Percentiles rank a stretch among this genome's conserved stretches.
Evolutionary conservation across 2,113 vertebrate species (phyloP).

Genomic region (Macaca fascicularis): DNA sequence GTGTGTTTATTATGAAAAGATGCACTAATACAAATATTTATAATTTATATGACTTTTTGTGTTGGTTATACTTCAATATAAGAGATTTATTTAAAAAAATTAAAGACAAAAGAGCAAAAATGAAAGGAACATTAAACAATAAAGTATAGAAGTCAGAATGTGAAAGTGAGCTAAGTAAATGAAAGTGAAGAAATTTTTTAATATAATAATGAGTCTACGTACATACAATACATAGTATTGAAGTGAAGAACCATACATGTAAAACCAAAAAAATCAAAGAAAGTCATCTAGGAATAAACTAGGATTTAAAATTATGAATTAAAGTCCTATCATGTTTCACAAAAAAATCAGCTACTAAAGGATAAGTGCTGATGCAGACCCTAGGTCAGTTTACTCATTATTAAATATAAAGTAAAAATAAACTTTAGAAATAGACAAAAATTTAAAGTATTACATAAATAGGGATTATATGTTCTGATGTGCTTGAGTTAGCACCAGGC

Average conservation of each 20-base stretch:
- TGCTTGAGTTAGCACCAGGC: too few relatives aligned
- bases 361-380: neutral
- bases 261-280: neutral
- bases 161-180: neutral
- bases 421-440: neutral
- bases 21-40: neutral
- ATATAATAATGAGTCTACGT: neutral
- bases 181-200: neutral
- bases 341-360: neutral
- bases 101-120: neutral
- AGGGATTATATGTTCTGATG: accelerated
- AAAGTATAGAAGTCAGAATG: neutral
- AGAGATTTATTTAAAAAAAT: neutral
- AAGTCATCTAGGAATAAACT: neutral
- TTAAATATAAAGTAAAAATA: neutral
- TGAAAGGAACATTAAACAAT: neutral
- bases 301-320: neutral
- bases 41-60: neutral
- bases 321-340: neutral
- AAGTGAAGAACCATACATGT: neutral
- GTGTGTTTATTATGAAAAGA: neutral
- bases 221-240: neutral
- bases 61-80: neutral
- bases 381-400: neutral
- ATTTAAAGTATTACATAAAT: neutral